A percentile compares a stretch with the other conserved stretches of the same genome.
phyloP scores from a whole-genome alignment of 2,888 invertebrate genomes.

The Allophyes oxyacanthae region DNA sequence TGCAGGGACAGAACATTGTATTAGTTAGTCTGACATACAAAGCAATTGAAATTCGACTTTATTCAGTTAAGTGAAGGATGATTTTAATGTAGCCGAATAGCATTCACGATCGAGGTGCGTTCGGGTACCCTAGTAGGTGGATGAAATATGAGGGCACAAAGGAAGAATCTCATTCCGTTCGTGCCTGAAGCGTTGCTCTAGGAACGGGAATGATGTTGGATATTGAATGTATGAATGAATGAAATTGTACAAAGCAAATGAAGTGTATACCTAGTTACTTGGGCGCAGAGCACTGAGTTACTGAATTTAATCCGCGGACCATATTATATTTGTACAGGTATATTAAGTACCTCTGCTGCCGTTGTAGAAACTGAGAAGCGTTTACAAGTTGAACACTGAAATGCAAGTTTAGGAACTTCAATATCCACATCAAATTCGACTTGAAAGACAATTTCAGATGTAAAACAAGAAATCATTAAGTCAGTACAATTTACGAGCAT shows the following conservation, averaged over 20 bases:
- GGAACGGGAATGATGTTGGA: slow-evolving; percentile 60
- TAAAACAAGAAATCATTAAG: slow-evolving; percentile 52
- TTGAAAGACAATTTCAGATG: slow-evolving; percentile 24
- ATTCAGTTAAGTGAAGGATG: slow-evolving; percentile 62
- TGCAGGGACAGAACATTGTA: slow-evolving; percentile 72
- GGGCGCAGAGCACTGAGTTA: slow-evolving; percentile 26
- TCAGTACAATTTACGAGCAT: slow-evolving; percentile 68
- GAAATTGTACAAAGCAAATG: slow-evolving; percentile 60
- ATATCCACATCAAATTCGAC: background rate
- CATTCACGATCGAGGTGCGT: slow-evolving; percentile 65
- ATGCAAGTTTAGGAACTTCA: background rate
- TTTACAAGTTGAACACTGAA: slow-evolving; percentile 1
- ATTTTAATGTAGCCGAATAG: slow-evolving; percentile 55
- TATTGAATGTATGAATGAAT: slow-evolving; percentile 68
- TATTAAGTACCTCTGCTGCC: slow-evolving; percentile 1
- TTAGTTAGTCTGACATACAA: slow-evolving; percentile 58
- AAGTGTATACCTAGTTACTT: slow-evolving; percentile 45
- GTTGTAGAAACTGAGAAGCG: background rate
- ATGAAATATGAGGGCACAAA: slow-evolving; percentile 83
- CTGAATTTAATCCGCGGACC: slow-evolving; percentile 30
- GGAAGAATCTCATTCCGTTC: slow-evolving; percentile 79
- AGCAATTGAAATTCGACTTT: slow-evolving; percentile 67
- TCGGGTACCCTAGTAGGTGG: slow-evolving; percentile 70
- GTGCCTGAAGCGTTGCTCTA: slow-evolving; percentile 72
- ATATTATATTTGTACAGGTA: slow-evolving; percentile 19